These are phyloP conservation scores for Drosophila aldrichi DNA, from an alignment of 2,888 invertebrate genomes.

Conservation along the genomic window DNA sequence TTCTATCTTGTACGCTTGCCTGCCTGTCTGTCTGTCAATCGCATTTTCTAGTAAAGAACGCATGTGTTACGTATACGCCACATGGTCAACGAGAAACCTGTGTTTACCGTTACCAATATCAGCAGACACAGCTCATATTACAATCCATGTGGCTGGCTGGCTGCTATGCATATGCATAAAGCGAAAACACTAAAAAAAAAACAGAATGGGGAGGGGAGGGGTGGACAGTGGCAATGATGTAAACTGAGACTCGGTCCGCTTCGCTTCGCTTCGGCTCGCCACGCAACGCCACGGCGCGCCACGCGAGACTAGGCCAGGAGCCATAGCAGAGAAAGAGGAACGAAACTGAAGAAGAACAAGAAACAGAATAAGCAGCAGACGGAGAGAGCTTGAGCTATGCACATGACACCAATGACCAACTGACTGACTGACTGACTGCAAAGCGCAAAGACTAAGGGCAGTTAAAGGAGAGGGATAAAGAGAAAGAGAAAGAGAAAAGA, in stretches of 20 bases:
- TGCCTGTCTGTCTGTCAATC: slow-evolving; percentile 5
- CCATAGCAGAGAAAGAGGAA: slow-evolving; percentile 7
- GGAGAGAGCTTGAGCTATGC: slow-evolving; percentile 44
- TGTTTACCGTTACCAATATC: slow-evolving; percentile 49
- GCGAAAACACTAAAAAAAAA: background rate
- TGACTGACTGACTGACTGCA: slow-evolving; percentile 67
- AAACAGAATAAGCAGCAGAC: background rate
- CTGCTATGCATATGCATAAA: background rate
- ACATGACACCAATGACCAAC: slow-evolving; percentile 83
- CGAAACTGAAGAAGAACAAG: slow-evolving; percentile 9
- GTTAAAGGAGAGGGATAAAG: slow-evolving; percentile 17
- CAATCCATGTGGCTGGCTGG: slow-evolving; percentile 25
- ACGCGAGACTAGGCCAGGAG: slow-evolving; percentile 16
- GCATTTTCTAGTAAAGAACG: slow-evolving; percentile 28
- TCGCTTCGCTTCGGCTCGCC: slow-evolving; percentile 1
- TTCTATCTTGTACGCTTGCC: no score
- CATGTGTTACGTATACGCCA: slow-evolving; percentile 61
- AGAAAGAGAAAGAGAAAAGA: background rate
- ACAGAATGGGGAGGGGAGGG: background rate
- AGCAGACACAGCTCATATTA: slow-evolving; percentile 53
- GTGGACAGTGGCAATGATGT: slow-evolving; percentile 32
- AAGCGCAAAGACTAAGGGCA: slow-evolving; percentile 37
- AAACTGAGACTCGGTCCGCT: slow-evolving; percentile 53
- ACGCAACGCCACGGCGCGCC: background rate
- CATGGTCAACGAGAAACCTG: slow-evolving; percentile 33